Conservation (phyloP, 2,797 vertebrate species). For the Lates japonicus region DNA sequence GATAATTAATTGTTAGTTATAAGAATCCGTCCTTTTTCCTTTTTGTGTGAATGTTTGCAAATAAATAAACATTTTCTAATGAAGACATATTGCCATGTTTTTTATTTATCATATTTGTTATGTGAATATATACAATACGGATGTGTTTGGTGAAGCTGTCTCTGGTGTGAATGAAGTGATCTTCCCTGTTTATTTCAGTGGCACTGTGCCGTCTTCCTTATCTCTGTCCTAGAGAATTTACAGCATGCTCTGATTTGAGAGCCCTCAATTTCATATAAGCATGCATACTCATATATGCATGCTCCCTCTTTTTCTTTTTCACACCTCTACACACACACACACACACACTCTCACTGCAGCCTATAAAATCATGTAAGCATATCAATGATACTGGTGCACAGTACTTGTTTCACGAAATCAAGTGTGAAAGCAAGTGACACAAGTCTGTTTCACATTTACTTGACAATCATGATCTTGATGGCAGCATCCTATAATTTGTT, state of each 20-base stretch:
- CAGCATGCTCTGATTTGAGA: slow-evolving; percentile 64
- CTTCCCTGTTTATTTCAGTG: slow-evolving; percentile 45
- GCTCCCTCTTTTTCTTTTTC: slow-evolving; percentile 41
- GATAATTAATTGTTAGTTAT: slow-evolving; percentile 53
- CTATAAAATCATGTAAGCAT: slow-evolving; percentile 24
- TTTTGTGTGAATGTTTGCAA: slow-evolving; percentile 79
- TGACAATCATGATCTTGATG: slow-evolving; percentile 24
- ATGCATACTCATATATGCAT: slow-evolving; percentile 69
- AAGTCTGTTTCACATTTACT: slow-evolving; percentile 30
- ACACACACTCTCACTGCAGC: not conserved
- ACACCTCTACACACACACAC: slow-evolving; percentile 22
- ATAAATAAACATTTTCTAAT: slow-evolving; percentile 87
- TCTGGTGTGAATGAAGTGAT: slow-evolving; percentile 31
- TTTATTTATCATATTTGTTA: slow-evolving; percentile 47
- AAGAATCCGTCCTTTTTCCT: slow-evolving; percentile 39
- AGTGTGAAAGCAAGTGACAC: slow-evolving; percentile 39
- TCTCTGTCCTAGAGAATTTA: slow-evolving; percentile 37
- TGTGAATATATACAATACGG: slow-evolving; percentile 10
- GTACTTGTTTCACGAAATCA: slow-evolving; percentile 23
- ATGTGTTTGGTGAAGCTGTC: slow-evolving; percentile 42
- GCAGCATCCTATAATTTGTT: slow-evolving; percentile 35
- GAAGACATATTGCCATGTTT: slow-evolving; percentile 78
- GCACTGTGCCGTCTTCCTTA: slow-evolving; percentile 33
- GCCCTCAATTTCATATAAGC: slow-evolving; percentile 42
- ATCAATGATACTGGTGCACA: slow-evolving; percentile 22